Conservation (phyloP, 2,888 invertebrate genomes). For the Iphiclides podalirius region DNA sequence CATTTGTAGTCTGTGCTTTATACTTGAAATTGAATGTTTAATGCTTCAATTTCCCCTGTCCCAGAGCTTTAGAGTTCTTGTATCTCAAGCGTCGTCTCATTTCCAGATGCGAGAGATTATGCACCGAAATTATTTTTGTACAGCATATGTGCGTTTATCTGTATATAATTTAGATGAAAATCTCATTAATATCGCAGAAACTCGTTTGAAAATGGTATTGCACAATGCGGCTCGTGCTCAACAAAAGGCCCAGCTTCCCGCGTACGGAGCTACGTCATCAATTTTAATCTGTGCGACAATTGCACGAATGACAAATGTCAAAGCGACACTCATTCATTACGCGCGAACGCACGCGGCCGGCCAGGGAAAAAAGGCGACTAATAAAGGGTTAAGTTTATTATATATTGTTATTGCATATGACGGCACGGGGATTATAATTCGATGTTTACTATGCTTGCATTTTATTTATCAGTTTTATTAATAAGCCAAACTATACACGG, state of each 20-base stretch:
- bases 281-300: conserved; percentile 79
- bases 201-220: no score
- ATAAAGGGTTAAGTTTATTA: conserved; percentile 78
- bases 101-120: no score
- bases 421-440: conserved; percentile 55
- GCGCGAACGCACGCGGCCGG: conserved; percentile 61
- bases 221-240: conserved; percentile 50
- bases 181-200: conserved; percentile 30
- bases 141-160: no score
- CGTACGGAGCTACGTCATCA: conserved; percentile 78
- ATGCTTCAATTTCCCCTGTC: no score
- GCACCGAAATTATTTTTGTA: no score
- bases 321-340: conserved; percentile 73
- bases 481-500: no score
- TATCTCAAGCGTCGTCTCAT: no score
- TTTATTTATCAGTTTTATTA: no score
- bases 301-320: conserved; percentile 80
- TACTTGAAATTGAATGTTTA: no score
- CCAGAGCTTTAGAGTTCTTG: no score
- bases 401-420: conserved; percentile 57
- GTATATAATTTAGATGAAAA: conserved; percentile 21
- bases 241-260: conserved; percentile 56
- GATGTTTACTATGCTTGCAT: conserved; percentile 18
- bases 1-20: no score
- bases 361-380: conserved; percentile 56